Evolutionary conservation across 2,797 vertebrate species (phyloP), one percentile per base, ranked within the genome.

Genomic region (Nannoperca australis): DNA sequence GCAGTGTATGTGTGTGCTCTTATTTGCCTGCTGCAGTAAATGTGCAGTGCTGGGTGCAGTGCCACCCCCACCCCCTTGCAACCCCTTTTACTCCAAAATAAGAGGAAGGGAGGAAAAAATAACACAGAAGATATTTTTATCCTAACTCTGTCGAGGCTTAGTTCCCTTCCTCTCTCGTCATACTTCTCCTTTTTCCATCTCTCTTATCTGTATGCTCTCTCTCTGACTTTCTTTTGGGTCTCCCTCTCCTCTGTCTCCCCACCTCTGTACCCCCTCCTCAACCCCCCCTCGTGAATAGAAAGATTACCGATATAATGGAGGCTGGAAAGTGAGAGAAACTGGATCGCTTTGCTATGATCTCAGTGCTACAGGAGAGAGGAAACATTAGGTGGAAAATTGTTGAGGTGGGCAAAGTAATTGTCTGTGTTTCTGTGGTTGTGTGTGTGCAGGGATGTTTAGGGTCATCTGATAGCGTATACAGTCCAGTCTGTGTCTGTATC

Each of bases 71-170:
- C 32, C 50, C 67, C 44, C 58, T 12, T 38, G 22, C 73, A 70
- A 15, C 58, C 69, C 53, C 24, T 73, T 83, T 80, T 56, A 24
- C 24, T 78, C 77, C 36, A 74, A 83, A 85, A 84, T 63, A 80
- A 73, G 44, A 73, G 44, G 40, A 70, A 59, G 40, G 42, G 55
- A 66, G 65, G 50, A 82, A 83, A 82, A 90, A 87, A 75, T 76
- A 88, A 81, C 79, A 68, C 73, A 0, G n/a, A 50, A 30, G 81
- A 78, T 88, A 88, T 91, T 90, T 91, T 90, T 87, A 88, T 78
- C 81, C 75, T 2, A 45, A 81, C 82, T 85, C 83, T 76, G 72
- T 73, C 66, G 50, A 87, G 73, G 79, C 74, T 78, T 64, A 72
- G 56, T 74, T 45, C 63, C 66, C 76, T 60, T 79, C 62, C 63